phyloP scores from a whole-genome alignment of 2,888 invertebrate genomes.

The Orthonychiurus folsomi region DNA sequence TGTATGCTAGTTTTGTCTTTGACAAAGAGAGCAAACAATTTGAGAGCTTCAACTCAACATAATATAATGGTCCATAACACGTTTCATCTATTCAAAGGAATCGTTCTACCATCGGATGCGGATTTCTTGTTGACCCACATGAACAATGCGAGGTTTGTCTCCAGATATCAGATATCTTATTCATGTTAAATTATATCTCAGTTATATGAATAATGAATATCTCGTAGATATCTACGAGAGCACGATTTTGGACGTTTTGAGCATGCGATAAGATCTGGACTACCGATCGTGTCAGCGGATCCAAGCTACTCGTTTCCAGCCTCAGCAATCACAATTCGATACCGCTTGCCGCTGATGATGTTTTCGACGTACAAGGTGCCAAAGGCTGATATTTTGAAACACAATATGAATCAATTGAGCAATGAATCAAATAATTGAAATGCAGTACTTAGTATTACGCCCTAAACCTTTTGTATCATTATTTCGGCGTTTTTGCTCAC shows the following conservation, averaged over 20 bases:
- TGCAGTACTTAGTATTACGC: too few relatives aligned
- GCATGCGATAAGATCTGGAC: conserved; percentile 65
- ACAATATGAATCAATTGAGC: too few relatives aligned
- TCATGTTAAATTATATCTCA: too few relatives aligned
- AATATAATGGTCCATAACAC: too few relatives aligned
- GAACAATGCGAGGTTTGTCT: conserved; percentile 90
- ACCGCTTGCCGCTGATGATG: conserved; percentile 68
- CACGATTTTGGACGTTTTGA: conserved; percentile 80
- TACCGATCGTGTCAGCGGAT: conserved; percentile 25
- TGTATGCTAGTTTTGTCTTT: too few relatives aligned
- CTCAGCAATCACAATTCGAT: conserved; percentile 54
- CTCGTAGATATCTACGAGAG: conserved; percentile 75
- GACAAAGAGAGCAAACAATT: neutral
- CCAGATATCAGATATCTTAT: too few relatives aligned
- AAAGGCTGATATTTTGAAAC: neutral
- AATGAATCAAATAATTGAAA: too few relatives aligned
- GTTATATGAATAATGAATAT: too few relatives aligned
- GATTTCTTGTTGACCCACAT: conserved; percentile 76
- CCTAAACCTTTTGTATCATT: too few relatives aligned
- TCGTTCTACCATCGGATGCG: conserved; percentile 76
- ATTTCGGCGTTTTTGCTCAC: too few relatives aligned
- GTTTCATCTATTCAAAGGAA: too few relatives aligned
- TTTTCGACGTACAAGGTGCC: conserved; percentile 62
- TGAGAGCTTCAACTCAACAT: neutral
- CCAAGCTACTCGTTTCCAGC: conserved; percentile 32